Evolutionary conservation across 2,113 vertebrate species (phyloP).

Genomic region (Synodontis membranacea): DNA sequence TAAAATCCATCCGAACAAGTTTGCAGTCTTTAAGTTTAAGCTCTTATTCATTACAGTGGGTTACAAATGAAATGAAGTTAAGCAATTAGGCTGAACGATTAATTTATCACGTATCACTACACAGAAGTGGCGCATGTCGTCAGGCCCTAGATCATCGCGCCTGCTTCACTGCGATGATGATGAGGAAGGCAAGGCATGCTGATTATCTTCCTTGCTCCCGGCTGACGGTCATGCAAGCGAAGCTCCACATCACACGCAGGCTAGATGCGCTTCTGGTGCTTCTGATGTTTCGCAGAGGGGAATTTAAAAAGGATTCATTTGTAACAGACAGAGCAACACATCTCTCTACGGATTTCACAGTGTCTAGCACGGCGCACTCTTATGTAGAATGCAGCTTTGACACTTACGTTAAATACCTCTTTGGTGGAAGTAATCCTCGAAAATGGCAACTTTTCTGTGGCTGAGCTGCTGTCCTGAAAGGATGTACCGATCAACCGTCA

Average conservation of each 20-base stretch:
- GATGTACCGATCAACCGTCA: slow-evolving; percentile 72
- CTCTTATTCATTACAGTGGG: background rate
- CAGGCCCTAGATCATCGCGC: background rate
- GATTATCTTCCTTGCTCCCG: background rate
- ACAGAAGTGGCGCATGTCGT: background rate
- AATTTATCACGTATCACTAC: background rate
- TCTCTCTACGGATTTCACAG: background rate
- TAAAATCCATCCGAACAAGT: background rate
- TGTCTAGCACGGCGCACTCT: background rate
- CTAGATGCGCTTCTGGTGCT: background rate
- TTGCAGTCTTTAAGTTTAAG: too few species aligned
- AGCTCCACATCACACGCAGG: background rate
- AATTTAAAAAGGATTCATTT: background rate
- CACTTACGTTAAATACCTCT: slow-evolving; percentile 78
- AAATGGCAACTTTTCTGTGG: slow-evolving; percentile 59
- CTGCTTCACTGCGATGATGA: background rate
- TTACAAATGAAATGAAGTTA: background rate
- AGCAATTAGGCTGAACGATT: background rate
- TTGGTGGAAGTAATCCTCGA: slow-evolving; percentile 76
- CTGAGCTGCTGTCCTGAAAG: slow-evolving; percentile 63
- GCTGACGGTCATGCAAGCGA: background rate
- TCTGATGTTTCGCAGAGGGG: too few species aligned
- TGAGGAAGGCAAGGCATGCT: background rate
- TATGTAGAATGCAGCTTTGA: slow-evolving; percentile 46
- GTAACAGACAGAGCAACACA: background rate